Evolutionary conservation across 1,140 invertebrate species (phyloP), one percentile per base, ranked within the genome.

Genomic region (Pomacea maculata): DNA sequence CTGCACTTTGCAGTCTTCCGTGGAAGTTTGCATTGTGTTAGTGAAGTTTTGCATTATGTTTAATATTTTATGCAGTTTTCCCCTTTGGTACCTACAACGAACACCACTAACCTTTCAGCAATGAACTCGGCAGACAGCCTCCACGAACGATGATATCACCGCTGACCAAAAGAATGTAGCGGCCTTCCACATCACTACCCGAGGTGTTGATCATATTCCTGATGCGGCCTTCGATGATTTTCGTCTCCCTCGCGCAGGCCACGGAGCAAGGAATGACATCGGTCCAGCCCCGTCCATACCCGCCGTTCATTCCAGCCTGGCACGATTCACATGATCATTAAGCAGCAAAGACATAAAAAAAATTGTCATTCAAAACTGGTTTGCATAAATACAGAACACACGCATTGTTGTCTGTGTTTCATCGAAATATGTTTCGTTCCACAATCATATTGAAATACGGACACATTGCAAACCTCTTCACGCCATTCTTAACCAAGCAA

Each of bases 231-330:
- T 45, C 34, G 25, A 72, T 45, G 12, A 63, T 21, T 57, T 74
- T 73, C 34, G 64, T 77, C 55, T 61, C 21, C 6, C 19, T 61
- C 12, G 19, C 34, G 57, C 78, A 82, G 6, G 19, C 19, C 0
- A 68, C 67, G 5, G 57, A 45, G 72, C 79, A 79, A 11, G 78
- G 73, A 6, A 81, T 34, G n/a, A 87, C 83, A 74, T 83, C 82
- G 21, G 81, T 87, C 83, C 85, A 88, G 9, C 86, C 86, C 3
- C 70, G 73, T 17, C 83, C 80, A 55, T 82, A 17, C 0, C 87
- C 87, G 21, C 82, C 85, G 80, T 88, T 87, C 25, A 88, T 83
- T 21, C 87, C 87, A 52, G 86, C 86, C 87, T 88, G 72, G 6
- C 57, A 67, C 12, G 63, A 25, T 55, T 34, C 57, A 78, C 15